phyloP scores from a whole-genome alignment of 2,888 invertebrate species.

The Dendrolimus houi region DNA sequence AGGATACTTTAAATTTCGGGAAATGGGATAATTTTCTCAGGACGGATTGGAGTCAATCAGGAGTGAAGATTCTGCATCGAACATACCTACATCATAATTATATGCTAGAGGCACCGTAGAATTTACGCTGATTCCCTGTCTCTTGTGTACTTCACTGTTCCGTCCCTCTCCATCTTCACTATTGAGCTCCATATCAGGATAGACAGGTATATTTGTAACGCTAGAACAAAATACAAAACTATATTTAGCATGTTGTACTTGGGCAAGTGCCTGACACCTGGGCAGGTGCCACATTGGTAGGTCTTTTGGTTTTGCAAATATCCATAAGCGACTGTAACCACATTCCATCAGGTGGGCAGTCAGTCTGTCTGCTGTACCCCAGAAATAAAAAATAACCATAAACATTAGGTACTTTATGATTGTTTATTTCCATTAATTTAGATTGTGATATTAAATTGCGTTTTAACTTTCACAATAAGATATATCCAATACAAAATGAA shows the following conservation, averaged over 20 bases:
- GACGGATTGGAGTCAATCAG: too few relatives aligned
- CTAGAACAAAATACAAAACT: constrained; percentile 31
- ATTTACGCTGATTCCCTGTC: constrained; percentile 42
- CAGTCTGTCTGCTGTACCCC: not conserved
- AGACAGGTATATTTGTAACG: constrained; percentile 60
- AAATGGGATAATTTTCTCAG: too few relatives aligned
- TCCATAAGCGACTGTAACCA: not conserved
- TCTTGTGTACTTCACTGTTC: constrained; percentile 59
- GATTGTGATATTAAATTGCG: too few relatives aligned
- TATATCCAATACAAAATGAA: too few relatives aligned
- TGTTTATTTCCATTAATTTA: too few relatives aligned
- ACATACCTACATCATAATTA: not conserved
- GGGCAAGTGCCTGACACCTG: not conserved
- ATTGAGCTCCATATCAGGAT: constrained; percentile 66
- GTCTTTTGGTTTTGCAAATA: not conserved
- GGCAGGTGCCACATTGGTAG: not conserved
- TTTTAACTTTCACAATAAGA: too few relatives aligned
- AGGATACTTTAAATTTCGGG: too few relatives aligned
- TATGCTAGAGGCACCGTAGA: not conserved
- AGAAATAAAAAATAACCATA: not conserved
- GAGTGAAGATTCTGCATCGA: not conserved
- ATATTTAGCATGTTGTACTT: not conserved
- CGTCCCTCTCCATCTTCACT: constrained; percentile 64
- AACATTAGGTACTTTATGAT: too few relatives aligned
- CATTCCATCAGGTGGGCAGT: not conserved